These are phyloP conservation scores for Smutsia gigantea DNA, from an alignment of 2,797 vertebrate genomes.

Conservation along the genomic window DNA sequence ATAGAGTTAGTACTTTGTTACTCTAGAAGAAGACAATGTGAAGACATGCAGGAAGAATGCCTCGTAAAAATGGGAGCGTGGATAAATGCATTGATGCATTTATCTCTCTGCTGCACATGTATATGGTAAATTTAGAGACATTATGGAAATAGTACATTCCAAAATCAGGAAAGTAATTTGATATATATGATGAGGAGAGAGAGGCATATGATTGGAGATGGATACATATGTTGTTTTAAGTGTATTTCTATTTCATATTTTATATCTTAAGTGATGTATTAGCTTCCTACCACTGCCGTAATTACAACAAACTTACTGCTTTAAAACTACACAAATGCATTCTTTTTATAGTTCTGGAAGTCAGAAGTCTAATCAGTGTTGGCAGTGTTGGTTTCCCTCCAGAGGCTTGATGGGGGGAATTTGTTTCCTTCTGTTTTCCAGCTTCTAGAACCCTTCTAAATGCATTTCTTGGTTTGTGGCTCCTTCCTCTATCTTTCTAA, in stretches of 20 bases:
- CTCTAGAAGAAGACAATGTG: not conserved
- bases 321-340: not conserved
- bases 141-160: not conserved
- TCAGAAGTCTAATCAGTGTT: not conserved
- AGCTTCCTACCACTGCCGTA: not conserved
- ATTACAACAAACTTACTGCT: not conserved
- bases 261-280: not conserved
- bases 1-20: not conserved
- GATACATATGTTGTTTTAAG: not conserved
- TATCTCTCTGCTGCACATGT: not conserved
- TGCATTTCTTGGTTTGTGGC: not conserved
- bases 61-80: not conserved
- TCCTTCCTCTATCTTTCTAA: not conserved
- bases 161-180: not conserved
- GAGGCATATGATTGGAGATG: not conserved
- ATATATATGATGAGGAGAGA: not conserved
- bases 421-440: not conserved
- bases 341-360: not conserved
- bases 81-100: not conserved
- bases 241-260: not conserved
- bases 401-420: not conserved
- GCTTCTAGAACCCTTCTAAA: not conserved
- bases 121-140: not conserved
- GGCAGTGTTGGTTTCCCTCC: not conserved
- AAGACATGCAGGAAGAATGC: not conserved